phyloP scores from a whole-genome alignment of 2,113 vertebrate genomes.

The Limnothrissa miodon region DNA sequence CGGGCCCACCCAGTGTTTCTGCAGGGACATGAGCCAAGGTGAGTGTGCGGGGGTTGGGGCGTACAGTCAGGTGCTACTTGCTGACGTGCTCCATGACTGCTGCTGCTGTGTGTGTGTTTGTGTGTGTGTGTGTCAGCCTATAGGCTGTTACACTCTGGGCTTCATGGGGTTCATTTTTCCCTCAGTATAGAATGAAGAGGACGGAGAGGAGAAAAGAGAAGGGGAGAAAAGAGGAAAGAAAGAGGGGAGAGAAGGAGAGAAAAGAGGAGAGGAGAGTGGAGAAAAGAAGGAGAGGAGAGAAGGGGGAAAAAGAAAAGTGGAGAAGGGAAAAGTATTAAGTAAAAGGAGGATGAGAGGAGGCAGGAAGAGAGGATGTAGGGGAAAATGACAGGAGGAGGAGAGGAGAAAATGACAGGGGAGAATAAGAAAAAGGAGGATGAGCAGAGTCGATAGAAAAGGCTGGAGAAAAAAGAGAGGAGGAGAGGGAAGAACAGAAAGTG shows the following conservation, averaged over 20 bases:
- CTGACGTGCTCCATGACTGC: not conserved
- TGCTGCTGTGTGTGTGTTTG: too few species aligned
- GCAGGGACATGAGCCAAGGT: constrained; percentile 4
- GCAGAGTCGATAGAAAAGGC: not conserved
- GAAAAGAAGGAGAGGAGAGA: not conserved
- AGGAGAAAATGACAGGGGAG: not conserved
- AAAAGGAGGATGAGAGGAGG: not conserved
- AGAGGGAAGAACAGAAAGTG: not conserved
- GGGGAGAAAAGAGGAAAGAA: not conserved
- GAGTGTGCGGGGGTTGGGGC: not conserved
- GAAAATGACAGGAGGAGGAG: not conserved
- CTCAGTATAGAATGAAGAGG: too few species aligned
- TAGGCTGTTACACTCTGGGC: not conserved
- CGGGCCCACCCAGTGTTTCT: not conserved
- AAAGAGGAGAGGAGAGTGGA: not conserved
- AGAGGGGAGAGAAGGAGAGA: not conserved
- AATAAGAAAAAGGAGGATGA: not conserved
- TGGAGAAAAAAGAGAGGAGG: not conserved
- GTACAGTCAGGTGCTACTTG: not conserved
- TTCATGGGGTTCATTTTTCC: not conserved
- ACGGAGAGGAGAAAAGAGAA: not conserved
- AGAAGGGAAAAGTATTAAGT: not conserved
- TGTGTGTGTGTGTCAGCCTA: not conserved
- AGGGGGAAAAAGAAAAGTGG: not conserved
- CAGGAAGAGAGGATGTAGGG: too few species aligned